Base-by-base conservation (phyloP, 1,140 invertebrate species). In the Maconellicoccus hirsutus region DNA sequence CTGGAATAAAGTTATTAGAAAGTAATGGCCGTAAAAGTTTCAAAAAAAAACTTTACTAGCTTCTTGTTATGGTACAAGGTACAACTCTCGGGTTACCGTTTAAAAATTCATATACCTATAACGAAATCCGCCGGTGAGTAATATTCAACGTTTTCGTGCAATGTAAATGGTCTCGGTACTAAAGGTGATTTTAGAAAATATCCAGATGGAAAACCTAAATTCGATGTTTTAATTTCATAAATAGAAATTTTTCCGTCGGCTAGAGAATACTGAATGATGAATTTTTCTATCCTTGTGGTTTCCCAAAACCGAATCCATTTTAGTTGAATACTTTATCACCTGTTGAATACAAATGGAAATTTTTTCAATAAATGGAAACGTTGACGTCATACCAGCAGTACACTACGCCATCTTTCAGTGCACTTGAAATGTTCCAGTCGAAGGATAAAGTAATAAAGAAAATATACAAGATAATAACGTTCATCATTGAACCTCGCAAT, bases 171-270 rank as follows among this genome's bases (percentile, higher is more conserved):
- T 74, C 91, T 91, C 1, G 86, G 83, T 23, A 93, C 79, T 2
- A 83, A 77, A 73, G 85, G 87, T 21, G 86, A 75, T 70, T 83
- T 82, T 8, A 94, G 80, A 77, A 93, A 88, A 76, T 86, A 86
- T 1, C 91, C 90, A 77, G 83, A 85, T 19, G 75, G 76, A 72
- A 89, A 84, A 1, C 89, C 89, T 1, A 87, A 89, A 79, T 90
- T 90, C 38, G 79, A 78, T 16, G 82, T 82, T 1, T 81, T 80
- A 23, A 84, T 77, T 78, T 89, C 88, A n/a, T 79, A 81, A 22
- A 90, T 85, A 71, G 80, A 80, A 52, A 88, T 83, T 3, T 80
- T 82, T 2, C 86, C 84, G 72, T 89, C 84, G 14, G 82, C 81
- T 39, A 90, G 79, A 75, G 81, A 84, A 76, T 89, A 89, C 16